These are phyloP conservation scores for Brachynemurus nebulosus DNA, from an alignment of 2,888 invertebrate species.

Conservation along the genomic window DNA sequence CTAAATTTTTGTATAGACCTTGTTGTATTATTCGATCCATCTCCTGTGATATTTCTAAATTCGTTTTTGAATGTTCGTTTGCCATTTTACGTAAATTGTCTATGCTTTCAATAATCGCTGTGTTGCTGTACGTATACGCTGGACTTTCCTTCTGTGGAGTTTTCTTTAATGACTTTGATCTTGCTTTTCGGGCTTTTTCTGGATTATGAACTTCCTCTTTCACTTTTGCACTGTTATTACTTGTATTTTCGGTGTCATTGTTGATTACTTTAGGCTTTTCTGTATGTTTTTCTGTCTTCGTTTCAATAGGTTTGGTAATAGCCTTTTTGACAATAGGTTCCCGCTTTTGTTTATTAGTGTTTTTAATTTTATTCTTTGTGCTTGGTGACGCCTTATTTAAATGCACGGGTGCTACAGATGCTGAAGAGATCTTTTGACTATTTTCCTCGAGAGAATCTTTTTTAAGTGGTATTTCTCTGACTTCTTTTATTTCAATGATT, in stretches of 20 bases:
- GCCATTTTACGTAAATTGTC: conserved; percentile 10
- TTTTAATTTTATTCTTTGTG: conserved; percentile 7
- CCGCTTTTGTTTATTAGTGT: conserved; percentile 9
- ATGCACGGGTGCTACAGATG: neutral
- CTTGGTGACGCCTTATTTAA: neutral
- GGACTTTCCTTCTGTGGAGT: conserved; percentile 12
- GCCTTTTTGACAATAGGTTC: neutral
- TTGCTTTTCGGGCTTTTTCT: neutral
- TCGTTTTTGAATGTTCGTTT: conserved; percentile 26
- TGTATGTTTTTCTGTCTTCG: conserved; percentile 1
- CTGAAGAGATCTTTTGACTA: too few species aligned
- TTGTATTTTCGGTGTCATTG: too few species aligned
- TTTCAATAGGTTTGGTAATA: conserved; percentile 9
- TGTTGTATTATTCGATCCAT: conserved; percentile 30
- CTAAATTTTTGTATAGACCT: conserved; percentile 29
- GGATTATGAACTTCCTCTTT: neutral
- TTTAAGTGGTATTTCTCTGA: too few species aligned
- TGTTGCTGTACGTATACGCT: conserved; percentile 15
- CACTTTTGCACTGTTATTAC: neutral
- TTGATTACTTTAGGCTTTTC: conserved; percentile 6
- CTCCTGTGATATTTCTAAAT: conserved; percentile 30
- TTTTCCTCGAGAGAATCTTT: too few species aligned
- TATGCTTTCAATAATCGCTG: conserved; percentile 7
- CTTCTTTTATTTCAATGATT: conserved; percentile 8
- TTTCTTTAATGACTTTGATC: conserved; percentile 12